Base-by-base conservation (phyloP, 2,888 invertebrate genomes). In the Melipona bicolor region DNA sequence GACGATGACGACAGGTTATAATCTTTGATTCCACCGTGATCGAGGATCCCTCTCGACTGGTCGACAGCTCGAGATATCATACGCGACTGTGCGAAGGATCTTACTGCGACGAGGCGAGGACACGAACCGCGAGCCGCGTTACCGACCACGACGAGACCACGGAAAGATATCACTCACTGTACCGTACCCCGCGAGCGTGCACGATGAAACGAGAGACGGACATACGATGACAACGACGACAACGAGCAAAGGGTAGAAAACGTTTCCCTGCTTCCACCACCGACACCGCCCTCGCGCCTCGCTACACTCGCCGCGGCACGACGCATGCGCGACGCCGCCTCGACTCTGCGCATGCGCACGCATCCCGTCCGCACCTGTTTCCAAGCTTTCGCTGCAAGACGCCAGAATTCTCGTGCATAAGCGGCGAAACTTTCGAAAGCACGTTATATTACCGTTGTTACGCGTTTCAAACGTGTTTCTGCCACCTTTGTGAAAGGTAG, bases 241-340 rank as follows among this genome's bases (percentile, higher is more conserved):
- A 79, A 86, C 79, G 78, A 79, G 77, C 84, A 75, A 77, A 82
- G 84, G 81, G 82, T 81, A 81, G 78, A 84, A 85, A 85, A 86
- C 79, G 74, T 81, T 87, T 77, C 81, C 69, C 81, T 88, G 77
- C 86, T 81, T 84, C 84, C 78, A 85, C 85, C 88, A 88, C 89
- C 87, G 89, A 89, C 89, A 89, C 89, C 89, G 89, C 89, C 88
- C 88, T 89, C 88, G 84, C 87, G 88, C 86, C 85, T 67, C 88
- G 79, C 82, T 86, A 73, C 84, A 74, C 83, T 77, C 65, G 76
- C 73, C 87, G 87, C 88, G 77, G 61, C 77, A 88, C 83, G 86
- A 89, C 90, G 91, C 91, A 86, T 77, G 81, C 88, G 88, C 88
- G 84, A 85, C 85, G 84, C 85, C 87, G 84, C 87, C 79, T 86